Base-by-base conservation (phyloP, 2,113 vertebrate genomes). In the Mirounga angustirostris region DNA sequence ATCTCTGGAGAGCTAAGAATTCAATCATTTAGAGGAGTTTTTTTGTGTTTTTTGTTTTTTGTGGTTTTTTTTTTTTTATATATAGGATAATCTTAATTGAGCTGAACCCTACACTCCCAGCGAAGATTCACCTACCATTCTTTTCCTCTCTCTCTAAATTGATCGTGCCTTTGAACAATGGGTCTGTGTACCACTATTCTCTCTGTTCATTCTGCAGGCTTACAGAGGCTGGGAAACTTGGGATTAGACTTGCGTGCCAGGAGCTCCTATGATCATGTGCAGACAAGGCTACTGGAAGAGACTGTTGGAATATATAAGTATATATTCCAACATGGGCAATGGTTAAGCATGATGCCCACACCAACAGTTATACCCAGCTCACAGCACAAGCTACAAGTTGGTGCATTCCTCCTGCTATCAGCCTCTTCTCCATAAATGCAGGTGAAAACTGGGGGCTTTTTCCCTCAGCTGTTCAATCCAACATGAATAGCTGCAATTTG, bases 401-500 rank as follows among this genome's bases (percentile, higher is more conserved):
- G 33, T 73, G 46, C 73, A n/a, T 58, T 73, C 50, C 30, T 91
- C 67, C 78, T 65, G 16, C 65, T 26, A 43, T 36, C 94, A 92
- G 84, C 65, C 71, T 89, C 52, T 26, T 84, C 54, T 81, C 79
- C 40, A 18, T 30, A 83, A 94, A 83, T 36, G 80, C 94, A 97
- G 95, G 97, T 97, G 96, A 96, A 65, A 96, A 83, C 36, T 8
- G 3, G 89, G 50, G 73, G 30, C 54, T 91, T 87, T 76, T 28
- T 26, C 65, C 93, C 28, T 90, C 91, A 89, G 94, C 97, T 96
- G 65, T 81, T 96, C 97, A 97, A 46, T 84, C 93, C 91, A 69
- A 78, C 78, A 83, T 22, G 95, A 97, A 98, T 86, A 96, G 95
- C 92, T 90, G 76, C 89, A 97, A 98, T 97, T 94, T 98, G 98